phyloP scores from a whole-genome alignment of 2,797 vertebrate species.

The Galaxias olidus region DNA sequence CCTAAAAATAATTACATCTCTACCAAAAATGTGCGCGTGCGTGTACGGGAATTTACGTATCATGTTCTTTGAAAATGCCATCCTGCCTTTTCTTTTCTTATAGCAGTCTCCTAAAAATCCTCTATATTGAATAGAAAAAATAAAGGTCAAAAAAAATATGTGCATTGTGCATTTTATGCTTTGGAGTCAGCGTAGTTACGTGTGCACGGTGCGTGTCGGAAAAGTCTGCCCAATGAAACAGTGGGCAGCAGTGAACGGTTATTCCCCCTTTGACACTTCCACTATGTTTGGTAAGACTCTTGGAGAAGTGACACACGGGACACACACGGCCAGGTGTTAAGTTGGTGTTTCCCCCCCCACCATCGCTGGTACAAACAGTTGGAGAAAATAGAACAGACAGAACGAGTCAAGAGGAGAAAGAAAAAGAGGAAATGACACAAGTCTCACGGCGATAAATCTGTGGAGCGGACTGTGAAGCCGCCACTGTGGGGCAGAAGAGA shows the following conservation, averaged over 20 bases:
- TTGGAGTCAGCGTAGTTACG: too few species aligned
- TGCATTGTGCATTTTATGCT: too few species aligned
- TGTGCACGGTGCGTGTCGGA: background rate
- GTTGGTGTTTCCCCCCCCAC: constrained; percentile 18
- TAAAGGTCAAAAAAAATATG: too few species aligned
- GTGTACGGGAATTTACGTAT: background rate
- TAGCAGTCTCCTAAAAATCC: too few species aligned
- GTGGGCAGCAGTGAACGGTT: background rate
- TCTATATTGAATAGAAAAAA: too few species aligned
- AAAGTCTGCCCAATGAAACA: background rate
- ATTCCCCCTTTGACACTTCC: constrained; percentile 2
- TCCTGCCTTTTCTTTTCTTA: too few species aligned
- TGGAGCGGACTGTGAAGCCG: constrained; percentile 25
- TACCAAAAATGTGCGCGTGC: background rate
- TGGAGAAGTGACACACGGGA: constrained; percentile 15
- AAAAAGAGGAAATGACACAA: too few species aligned
- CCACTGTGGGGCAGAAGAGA: constrained; percentile 12
- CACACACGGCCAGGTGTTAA: constrained; percentile 4
- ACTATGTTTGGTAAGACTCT: constrained; percentile 3
- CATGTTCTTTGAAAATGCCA: too few species aligned
- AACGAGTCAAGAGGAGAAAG: background rate
- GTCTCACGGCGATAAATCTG: constrained; percentile 21
- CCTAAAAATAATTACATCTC: constrained; percentile 46
- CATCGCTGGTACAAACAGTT: background rate
- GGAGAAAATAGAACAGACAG: constrained; percentile 6